Evolutionary conservation across 1,140 invertebrate species (phyloP), one percentile per base, ranked within the genome.

Genomic region (Tetramorium alpestre): DNA sequence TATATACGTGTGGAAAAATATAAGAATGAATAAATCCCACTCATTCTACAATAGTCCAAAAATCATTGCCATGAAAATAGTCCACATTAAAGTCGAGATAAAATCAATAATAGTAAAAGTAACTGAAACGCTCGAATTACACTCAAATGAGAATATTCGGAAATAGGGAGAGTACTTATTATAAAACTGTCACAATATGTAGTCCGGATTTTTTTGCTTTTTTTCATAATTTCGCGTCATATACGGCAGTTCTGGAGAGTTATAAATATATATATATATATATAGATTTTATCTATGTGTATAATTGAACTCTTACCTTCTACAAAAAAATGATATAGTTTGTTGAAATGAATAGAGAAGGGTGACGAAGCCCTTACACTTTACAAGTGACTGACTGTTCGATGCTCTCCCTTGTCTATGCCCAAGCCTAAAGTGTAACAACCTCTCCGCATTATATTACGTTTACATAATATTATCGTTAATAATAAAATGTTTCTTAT

Each of bases 401-500:
- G 88, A 85, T 89, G 64, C 89, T 92, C 89, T 91, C 90, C 90
- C 91, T 92, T 92, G 80, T 90, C 88, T 73, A 91, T 92, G 91
- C 88, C 91, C 87, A 92, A 93, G 88, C 91, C 91, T 94, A 92
- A 92, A 93, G 92, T 92, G 92, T 94, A 93, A 95, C 93, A 94
- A 94, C 91, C 88, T 93, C 91, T 92, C 90, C 90, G 86, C 91
- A 89, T 91, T 92, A 93, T 85, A 91, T 93, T 94, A 94, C 89
- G 94, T 95, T 81, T 94, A 94, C 93, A 94, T 93, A 92, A 91
- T 94, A 94, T 92, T 93, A 94, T 93, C 90, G 77, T 95, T 95
- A 94, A 94, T 95, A 94, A 95, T 94, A 94, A 94, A 94, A 94
- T 93, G 93, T 93, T 94, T 80, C 93, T 94, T 94, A 94, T 85